A percentile compares a stretch with the other conserved stretches of the same genome.
phyloP scores from a whole-genome alignment of 1,140 invertebrate species.

The Aricia agestis region DNA sequence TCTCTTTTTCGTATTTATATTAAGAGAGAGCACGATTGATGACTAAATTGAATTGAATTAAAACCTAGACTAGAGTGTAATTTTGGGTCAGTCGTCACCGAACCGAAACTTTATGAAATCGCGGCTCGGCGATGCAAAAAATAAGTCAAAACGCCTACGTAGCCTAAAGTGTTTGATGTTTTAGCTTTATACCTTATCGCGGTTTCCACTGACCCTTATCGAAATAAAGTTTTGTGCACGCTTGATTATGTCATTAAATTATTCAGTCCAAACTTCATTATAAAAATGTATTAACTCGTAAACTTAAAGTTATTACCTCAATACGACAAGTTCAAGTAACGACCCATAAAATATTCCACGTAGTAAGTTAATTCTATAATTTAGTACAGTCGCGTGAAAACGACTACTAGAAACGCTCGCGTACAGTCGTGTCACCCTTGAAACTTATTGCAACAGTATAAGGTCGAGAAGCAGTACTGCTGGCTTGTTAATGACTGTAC shows the following conservation, averaged over 20 bases:
- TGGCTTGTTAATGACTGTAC: too few relatives aligned
- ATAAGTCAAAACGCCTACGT: too few relatives aligned
- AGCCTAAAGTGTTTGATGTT: too few relatives aligned
- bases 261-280: neutral
- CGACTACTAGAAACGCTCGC: neutral
- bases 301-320: neutral
- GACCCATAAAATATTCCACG: slow-evolving; percentile 1
- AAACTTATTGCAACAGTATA: neutral
- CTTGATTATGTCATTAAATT: neutral
- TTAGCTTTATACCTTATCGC: too few relatives aligned
- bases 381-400: slow-evolving; percentile 8
- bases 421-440: neutral
- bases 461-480: neutral
- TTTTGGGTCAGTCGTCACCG: too few relatives aligned
- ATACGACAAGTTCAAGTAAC: neutral
- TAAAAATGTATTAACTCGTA: slow-evolving; percentile 1
- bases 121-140: too few relatives aligned
- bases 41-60: too few relatives aligned
- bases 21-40: too few relatives aligned
- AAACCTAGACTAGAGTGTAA: too few relatives aligned
- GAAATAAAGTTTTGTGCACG: neutral
- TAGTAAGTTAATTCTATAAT: slow-evolving; percentile 10
- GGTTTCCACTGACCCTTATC: neutral
- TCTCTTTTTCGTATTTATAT: too few relatives aligned
- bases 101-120: too few relatives aligned